Evolutionary conservation across 2,113 vertebrate genomes (phyloP), one percentile per base, ranked within the genome.

Genomic region (Noturus placidus): DNA sequence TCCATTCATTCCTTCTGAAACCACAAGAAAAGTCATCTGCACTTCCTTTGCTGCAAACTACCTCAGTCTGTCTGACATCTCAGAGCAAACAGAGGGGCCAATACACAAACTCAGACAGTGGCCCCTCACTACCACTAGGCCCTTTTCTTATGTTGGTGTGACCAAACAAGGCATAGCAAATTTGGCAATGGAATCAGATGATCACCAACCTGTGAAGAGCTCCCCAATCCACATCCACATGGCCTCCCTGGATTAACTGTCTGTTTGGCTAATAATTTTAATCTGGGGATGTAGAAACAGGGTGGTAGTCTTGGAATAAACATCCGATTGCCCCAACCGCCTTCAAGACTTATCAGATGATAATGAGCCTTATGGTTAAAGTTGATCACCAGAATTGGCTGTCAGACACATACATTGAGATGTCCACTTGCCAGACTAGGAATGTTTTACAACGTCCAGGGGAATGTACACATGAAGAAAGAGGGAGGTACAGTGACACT

Each of bases 131-230:
- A 94, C 95, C 95, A 95, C 94, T 46, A 87, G 91, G 78, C 93
- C 93, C 94, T 91, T 92, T 95, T 96, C 95, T 96, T 95, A 95
- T 96, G 96, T 97, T 97, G 97, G 96, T 95, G 94, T 94, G 96
- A 96, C 92, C 96, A 96, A 96, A 94, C 94, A 95, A 92, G 92
- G 94, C 95, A 96, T 93, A 94, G 94, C 94, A 96, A 96, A 96
- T 96, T 96, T 95, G 94, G 93, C 96, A 96, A 94, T 94, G 94
- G 95, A 95, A 96, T 95, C 93, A 96, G 95, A 96, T 97, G 97
- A 96, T 96, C 96, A 97, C 95, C 93, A 94, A 94, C 94, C 93
- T 95, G 96, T 96, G 96, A 97, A 97, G 95, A 96, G 95, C 94
- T 92, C 93, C 94, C 93, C 96, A 97, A 97, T 97, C 95, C 96